Conservation (phyloP, 2,113 vertebrate species). For the Mobula birostris region DNA sequence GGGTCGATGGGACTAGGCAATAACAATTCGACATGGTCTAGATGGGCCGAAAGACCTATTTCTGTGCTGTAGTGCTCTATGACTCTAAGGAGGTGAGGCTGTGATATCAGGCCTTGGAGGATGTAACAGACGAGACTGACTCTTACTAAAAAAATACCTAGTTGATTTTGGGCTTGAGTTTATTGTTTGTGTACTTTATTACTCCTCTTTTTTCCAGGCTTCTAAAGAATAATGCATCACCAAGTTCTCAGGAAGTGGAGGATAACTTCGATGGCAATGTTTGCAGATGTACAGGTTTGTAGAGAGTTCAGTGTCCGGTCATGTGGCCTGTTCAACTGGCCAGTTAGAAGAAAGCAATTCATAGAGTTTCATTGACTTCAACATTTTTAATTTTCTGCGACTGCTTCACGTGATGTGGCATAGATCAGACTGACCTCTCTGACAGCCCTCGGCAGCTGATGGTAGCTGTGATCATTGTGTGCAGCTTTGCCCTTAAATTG, state of each 20-base stretch:
- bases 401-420: not conserved
- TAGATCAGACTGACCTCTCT: not conserved
- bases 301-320: not conserved
- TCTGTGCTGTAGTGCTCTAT: too few relatives aligned
- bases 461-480: not conserved
- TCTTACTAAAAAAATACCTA: too few relatives aligned
- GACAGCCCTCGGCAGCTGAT: not conserved
- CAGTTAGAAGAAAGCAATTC: not conserved
- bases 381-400: not conserved
- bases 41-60: too few relatives aligned
- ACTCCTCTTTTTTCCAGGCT: constrained; percentile 12
- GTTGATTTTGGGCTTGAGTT: not conserved
- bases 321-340: not conserved
- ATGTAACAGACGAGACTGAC: too few relatives aligned
- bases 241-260: constrained; percentile 35
- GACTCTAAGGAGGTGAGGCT: too few relatives aligned
- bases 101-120: too few relatives aligned
- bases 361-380: not conserved
- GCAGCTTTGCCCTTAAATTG: not conserved
- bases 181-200: too few relatives aligned
- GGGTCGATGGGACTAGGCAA: too few relatives aligned
- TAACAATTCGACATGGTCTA: too few relatives aligned
- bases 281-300: constrained; percentile 40
- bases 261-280: constrained; percentile 40
- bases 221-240: constrained; percentile 11